phyloP scores from a whole-genome alignment of 1,140 invertebrate species.

The Aphidius gifuensis region DNA sequence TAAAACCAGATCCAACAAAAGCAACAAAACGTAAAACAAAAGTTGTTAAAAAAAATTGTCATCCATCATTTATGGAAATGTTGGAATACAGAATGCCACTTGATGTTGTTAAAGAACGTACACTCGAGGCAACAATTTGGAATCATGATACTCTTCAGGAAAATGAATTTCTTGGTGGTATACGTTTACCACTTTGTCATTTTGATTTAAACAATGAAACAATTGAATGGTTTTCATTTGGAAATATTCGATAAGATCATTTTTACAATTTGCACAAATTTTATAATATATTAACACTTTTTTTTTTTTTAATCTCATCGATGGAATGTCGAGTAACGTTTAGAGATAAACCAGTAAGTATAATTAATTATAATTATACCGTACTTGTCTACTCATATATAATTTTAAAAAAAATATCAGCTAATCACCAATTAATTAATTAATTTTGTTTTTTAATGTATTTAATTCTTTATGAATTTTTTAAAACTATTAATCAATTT shows the following conservation, averaged over 20 bases:
- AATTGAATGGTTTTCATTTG: slow-evolving; percentile 75
- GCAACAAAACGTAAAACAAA: slow-evolving; percentile 94
- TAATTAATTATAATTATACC: too few relatives aligned
- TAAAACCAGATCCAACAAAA: slow-evolving; percentile 84
- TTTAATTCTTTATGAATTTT: too few relatives aligned
- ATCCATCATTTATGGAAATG: slow-evolving; percentile 98
- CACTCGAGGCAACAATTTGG: slow-evolving; percentile 90
- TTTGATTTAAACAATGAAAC: slow-evolving; percentile 75
- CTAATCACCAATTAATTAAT: too few relatives aligned
- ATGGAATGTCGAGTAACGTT: too few relatives aligned
- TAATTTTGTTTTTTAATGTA: too few relatives aligned
- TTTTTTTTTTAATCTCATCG: background rate
- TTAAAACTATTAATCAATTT: too few relatives aligned
- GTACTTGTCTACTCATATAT: too few relatives aligned
- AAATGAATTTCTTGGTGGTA: slow-evolving; percentile 90
- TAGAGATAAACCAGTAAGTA: background rate
- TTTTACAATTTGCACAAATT: background rate
- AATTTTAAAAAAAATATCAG: too few relatives aligned
- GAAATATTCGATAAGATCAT: slow-evolving; percentile 53
- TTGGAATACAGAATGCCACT: slow-evolving; percentile 84
- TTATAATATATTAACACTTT: background rate
- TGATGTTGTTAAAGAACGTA: slow-evolving; percentile 72
- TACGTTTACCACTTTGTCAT: slow-evolving; percentile 70
- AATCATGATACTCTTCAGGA: slow-evolving; percentile 92
- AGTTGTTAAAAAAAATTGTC: slow-evolving; percentile 84